Evolutionary conservation across 2,113 vertebrate species (phyloP).

Genomic region (Anoura caudifer): DNA sequence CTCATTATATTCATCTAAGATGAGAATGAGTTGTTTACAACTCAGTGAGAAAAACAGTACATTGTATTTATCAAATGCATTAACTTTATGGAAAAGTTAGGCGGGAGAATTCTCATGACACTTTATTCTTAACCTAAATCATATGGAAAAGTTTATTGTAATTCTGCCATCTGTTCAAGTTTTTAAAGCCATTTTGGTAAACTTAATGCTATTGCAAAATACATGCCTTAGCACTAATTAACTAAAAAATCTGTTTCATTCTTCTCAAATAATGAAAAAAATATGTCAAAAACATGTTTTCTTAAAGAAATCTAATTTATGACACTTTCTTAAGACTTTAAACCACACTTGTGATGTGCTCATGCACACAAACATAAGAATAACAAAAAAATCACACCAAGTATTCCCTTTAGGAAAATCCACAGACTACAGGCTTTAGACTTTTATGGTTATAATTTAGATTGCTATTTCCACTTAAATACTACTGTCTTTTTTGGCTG

Average conservation of each 20-base stretch:
- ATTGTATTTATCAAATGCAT: constrained; percentile 52
- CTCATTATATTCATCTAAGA: constrained; percentile 41
- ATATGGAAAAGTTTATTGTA: constrained; percentile 68
- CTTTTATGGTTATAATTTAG: constrained; percentile 66
- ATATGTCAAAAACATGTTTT: constrained; percentile 39
- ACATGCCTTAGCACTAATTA: constrained; percentile 65
- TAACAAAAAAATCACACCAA: constrained; percentile 56
- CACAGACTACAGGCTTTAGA: constrained; percentile 47
- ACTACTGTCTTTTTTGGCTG: constrained; percentile 71
- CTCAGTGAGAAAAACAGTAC: constrained; percentile 37
- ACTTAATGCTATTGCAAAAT: constrained; percentile 65
- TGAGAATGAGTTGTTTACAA: constrained; percentile 52
- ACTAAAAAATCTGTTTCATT: constrained; percentile 62
- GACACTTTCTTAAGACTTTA: constrained; percentile 47
- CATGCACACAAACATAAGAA: constrained; percentile 45
- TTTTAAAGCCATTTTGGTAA: constrained; percentile 68
- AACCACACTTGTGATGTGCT: constrained; percentile 43
- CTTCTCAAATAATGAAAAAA: constrained; percentile 65
- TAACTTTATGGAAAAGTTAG: constrained; percentile 59
- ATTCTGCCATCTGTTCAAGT: constrained; percentile 63
- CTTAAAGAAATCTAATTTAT: constrained; percentile 66
- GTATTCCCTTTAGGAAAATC: constrained; percentile 66
- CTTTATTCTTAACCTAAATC: constrained; percentile 66
- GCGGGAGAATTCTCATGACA: constrained; percentile 61
- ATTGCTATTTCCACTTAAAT: constrained; percentile 67